Base-by-base conservation (phyloP, 1,140 invertebrate species). In the Teleogryllus occipitalis region DNA sequence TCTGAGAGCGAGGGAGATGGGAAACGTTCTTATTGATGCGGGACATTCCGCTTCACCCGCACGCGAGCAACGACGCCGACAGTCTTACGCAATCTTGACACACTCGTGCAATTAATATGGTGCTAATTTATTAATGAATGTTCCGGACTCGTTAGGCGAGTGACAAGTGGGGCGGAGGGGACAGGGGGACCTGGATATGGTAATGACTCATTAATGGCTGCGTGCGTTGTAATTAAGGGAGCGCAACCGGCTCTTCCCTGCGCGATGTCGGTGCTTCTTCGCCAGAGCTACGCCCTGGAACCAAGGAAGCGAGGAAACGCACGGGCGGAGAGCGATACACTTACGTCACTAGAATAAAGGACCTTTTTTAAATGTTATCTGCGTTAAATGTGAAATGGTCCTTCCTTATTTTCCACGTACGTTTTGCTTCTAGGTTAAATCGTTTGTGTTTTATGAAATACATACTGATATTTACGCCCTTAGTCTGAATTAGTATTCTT, bases 121-220 rank as follows among this genome's bases (percentile, higher is more conserved):
- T 65, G 54, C 54, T 65, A 65, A 65, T 65, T 65, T 65, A 65
- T 65, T 65, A 65, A 65, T 65, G 54, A 65, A 65, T 10, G 54
- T 65, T 65, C 18, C 54, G 54, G 10, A 65, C 54, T 65, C 54
- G 54, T 65, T 65, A 65, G 54, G 54, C 10, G 54, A 65, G 54
- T 7, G 54, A 18, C 10, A 65, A 65, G 54, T 65, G 54, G 10
- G 54, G 10, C 18, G 18, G 54, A 65, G 54, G 18, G 54, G 54
- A 18, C 10, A 65, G 54, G 54, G 7, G 18, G 54, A 10, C 18
- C 54, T 65, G 54, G 10, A 65, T 39, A 65, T 65, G 54, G 54
- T 65, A 65, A 65, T 65, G 54, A 65, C 54, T 65, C 54, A 18
- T 65, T 65, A 65, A 65, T 65, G 54, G 10, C 10, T 18, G 54